A percentile compares a stretch with the other conserved stretches of the same genome.
These are phyloP conservation scores for Euzophera pinguis DNA, from an alignment of 2,888 invertebrate genomes.

Conservation along the genomic window DNA sequence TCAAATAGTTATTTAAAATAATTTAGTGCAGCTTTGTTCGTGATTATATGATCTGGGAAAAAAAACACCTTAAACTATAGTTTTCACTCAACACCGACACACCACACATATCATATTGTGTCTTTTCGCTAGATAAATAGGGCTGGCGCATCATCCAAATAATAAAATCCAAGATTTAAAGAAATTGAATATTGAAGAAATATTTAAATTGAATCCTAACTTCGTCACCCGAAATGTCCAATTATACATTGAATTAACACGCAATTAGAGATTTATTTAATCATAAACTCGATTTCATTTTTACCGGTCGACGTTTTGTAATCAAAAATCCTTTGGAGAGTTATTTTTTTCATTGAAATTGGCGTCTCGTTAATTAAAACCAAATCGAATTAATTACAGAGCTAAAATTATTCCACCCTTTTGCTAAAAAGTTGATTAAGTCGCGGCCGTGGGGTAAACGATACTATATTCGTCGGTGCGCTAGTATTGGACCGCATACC, in stretches of 20 bases:
- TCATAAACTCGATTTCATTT: slow-evolving; percentile 36
- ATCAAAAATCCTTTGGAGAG: slow-evolving; percentile 67
- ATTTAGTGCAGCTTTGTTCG: too few relatives aligned
- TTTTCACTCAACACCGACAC: too few relatives aligned
- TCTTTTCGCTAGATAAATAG: too few relatives aligned
- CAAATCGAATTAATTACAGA: slow-evolving; percentile 72
- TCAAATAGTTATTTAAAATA: too few relatives aligned
- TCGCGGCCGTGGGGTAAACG: slow-evolving; percentile 25
- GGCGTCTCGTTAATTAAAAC: slow-evolving; percentile 72
- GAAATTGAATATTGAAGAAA: too few relatives aligned
- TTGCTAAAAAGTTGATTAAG: slow-evolving; percentile 40
- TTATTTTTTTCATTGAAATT: slow-evolving; percentile 64
- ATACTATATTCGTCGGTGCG: slow-evolving; percentile 26
- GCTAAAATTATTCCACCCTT: slow-evolving; percentile 60
- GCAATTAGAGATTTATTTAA: slow-evolving; percentile 22
- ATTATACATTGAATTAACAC: slow-evolving; percentile 2
- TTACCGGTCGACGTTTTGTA: slow-evolving; percentile 47
- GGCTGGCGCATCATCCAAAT: too few relatives aligned
- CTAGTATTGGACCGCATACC: slow-evolving; percentile 47
- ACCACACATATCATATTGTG: too few relatives aligned
- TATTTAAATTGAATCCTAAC: neutral
- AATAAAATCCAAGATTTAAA: too few relatives aligned
- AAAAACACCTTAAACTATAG: too few relatives aligned
- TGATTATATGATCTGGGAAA: too few relatives aligned
- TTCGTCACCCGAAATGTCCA: neutral